Conservation (phyloP, 2,888 invertebrate species). For the Sympetrum striolatum region DNA sequence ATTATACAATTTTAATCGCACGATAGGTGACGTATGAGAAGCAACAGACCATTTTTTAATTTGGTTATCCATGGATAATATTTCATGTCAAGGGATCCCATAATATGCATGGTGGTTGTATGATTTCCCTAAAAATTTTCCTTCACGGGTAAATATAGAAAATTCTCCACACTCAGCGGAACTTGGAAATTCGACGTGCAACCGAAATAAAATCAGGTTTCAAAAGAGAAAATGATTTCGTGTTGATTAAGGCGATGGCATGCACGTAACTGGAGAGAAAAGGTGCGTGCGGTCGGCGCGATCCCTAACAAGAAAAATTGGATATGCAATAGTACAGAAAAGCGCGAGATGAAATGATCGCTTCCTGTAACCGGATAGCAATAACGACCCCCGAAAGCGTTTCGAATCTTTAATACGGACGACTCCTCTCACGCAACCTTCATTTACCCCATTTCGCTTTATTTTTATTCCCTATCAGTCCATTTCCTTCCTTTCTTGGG, state of each 20-base stretch:
- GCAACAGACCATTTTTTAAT: too few species aligned
- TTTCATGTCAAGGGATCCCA: not conserved
- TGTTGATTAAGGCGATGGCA: not conserved
- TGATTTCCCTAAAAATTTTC: too few species aligned
- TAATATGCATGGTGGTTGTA: not conserved
- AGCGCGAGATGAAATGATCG: constrained; percentile 19
- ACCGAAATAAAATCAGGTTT: too few species aligned
- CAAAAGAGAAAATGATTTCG: not conserved
- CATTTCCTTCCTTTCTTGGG: not conserved
- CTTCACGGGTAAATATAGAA: too few species aligned
- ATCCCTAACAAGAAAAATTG: not conserved
- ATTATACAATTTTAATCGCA: too few species aligned
- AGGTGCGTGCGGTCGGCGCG: not conserved
- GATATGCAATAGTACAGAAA: constrained; percentile 5
- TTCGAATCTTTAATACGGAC: constrained; percentile 12
- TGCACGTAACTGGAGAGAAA: not conserved
- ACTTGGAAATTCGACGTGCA: too few species aligned
- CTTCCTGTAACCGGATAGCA: constrained; percentile 27
- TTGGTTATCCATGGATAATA: not conserved
- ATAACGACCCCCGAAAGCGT: not conserved
- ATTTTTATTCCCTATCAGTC: not conserved
- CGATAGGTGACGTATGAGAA: too few species aligned
- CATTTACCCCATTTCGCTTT: not conserved
- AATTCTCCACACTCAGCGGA: too few species aligned
- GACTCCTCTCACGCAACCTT: constrained; percentile 15